Conservation (phyloP, 2,888 invertebrate genomes). For the Frankliniella fusca region DNA sequence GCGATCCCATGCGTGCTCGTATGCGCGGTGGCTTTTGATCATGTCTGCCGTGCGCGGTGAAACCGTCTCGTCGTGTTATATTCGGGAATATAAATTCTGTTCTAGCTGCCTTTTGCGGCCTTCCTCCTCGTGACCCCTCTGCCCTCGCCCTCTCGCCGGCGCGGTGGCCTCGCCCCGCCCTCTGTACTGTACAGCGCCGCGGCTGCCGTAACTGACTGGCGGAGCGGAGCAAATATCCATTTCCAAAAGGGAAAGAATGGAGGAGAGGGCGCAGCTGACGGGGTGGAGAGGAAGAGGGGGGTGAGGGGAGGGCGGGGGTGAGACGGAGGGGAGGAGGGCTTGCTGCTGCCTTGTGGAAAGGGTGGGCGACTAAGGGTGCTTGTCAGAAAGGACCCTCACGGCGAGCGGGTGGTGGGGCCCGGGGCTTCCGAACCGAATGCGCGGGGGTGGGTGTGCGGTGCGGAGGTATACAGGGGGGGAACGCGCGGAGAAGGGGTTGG, state of each 20-base stretch:
- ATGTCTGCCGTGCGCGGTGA: no score
- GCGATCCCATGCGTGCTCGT: no score
- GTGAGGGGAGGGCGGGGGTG: conserved; percentile 15
- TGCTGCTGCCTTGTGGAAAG: conserved; percentile 17
- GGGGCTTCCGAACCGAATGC: conserved; percentile 27
- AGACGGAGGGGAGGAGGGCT: conserved; percentile 31
- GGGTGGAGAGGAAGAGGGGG: conserved; percentile 24
- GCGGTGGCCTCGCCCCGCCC: no score
- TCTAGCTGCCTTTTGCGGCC: no score
- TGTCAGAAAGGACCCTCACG: conserved; percentile 20
- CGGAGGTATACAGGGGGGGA: conserved; percentile 27
- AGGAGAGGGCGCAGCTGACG: conserved; percentile 28
- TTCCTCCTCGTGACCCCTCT: no score
- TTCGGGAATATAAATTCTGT: no score
- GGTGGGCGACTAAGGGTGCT: conserved; percentile 16
- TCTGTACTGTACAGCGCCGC: not conserved
- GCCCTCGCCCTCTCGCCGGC: no score
- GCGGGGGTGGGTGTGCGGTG: conserved; percentile 33
- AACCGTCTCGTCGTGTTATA: no score
- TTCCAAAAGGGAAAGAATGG: conserved; percentile 14
- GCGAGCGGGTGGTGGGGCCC: not conserved
- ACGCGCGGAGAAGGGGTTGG: conserved; percentile 11
- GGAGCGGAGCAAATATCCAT: conserved; percentile 5
- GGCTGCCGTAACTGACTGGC: conserved; percentile 18
- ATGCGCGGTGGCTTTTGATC: no score